Evolutionary conservation across 2,113 vertebrate species (phyloP).

Genomic region (Pithys albifrons): DNA sequence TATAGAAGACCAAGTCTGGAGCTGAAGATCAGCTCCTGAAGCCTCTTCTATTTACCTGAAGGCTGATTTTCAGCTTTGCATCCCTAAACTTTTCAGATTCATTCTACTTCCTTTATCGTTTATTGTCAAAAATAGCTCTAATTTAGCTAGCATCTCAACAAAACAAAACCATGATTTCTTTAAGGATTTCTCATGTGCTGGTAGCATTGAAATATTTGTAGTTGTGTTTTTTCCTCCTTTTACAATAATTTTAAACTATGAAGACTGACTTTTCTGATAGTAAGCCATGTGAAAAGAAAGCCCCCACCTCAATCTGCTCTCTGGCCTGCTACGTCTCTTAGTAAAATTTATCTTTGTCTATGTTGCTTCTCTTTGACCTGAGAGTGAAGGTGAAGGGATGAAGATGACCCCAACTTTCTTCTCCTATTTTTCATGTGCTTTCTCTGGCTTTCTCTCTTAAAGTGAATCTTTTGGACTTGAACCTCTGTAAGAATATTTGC

Average conservation of each 20-base stretch:
- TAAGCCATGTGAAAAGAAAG: neutral
- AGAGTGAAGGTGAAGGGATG: neutral
- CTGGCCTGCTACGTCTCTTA: neutral
- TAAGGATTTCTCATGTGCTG: neutral
- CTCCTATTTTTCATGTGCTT: neutral
- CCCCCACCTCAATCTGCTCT: neutral
- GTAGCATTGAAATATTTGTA: neutral
- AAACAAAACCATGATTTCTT: neutral
- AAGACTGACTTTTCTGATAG: neutral
- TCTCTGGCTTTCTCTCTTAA: neutral
- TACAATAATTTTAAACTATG: neutral
- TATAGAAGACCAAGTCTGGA: neutral
- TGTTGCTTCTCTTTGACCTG: neutral
- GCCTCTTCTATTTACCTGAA: neutral
- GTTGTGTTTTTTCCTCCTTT: neutral
- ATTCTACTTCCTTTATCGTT: neutral
- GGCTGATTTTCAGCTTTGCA: neutral
- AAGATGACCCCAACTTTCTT: neutral
- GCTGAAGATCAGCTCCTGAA: neutral
- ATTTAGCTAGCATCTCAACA: neutral
- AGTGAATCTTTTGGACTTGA: neutral
- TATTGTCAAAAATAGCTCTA: neutral
- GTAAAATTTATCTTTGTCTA: neutral
- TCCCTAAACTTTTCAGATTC: neutral
- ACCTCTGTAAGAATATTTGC: neutral